A percentile compares a stretch with the other conserved stretches of the same genome.
Evolutionary conservation across 2,797 vertebrate species (phyloP).

Genomic region (Sparidentex hasta): DNA sequence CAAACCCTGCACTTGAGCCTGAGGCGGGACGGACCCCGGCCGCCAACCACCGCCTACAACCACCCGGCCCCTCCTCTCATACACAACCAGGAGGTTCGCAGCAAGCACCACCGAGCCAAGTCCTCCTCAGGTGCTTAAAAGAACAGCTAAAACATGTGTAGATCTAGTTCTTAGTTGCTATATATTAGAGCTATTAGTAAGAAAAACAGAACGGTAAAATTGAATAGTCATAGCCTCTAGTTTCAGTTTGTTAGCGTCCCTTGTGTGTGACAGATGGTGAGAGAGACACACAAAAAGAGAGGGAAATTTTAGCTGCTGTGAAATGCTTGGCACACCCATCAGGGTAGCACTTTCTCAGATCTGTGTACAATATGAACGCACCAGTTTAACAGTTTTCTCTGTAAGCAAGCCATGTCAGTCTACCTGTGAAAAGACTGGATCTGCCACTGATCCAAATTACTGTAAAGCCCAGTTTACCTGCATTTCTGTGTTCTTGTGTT

Average conservation of each 20-base stretch:
- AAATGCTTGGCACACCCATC: constrained; percentile 13
- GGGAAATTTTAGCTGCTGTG: neutral
- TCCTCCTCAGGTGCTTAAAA: constrained; percentile 88
- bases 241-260: constrained; percentile 19
- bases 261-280: constrained; percentile 26
- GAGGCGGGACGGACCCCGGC: constrained; percentile 70
- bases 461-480: neutral
- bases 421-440: neutral
- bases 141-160: neutral
- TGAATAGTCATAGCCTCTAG: neutral
- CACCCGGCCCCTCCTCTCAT: constrained; percentile 55
- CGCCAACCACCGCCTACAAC: constrained; percentile 58
- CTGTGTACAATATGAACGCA: neutral
- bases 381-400: constrained; percentile 9
- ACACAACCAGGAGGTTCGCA: constrained; percentile 81
- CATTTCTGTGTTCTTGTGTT: neutral
- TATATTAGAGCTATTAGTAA: neutral
- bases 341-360: constrained; percentile 7
- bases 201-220: no score
- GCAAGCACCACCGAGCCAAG: constrained; percentile 89
- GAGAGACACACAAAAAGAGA: constrained; percentile 4
- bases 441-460: neutral
- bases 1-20: constrained; percentile 88
- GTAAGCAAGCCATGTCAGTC: neutral
- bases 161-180: neutral